Evolutionary conservation across 2,797 vertebrate species (phyloP).

Genomic region (Halcyon leucocephala): DNA sequence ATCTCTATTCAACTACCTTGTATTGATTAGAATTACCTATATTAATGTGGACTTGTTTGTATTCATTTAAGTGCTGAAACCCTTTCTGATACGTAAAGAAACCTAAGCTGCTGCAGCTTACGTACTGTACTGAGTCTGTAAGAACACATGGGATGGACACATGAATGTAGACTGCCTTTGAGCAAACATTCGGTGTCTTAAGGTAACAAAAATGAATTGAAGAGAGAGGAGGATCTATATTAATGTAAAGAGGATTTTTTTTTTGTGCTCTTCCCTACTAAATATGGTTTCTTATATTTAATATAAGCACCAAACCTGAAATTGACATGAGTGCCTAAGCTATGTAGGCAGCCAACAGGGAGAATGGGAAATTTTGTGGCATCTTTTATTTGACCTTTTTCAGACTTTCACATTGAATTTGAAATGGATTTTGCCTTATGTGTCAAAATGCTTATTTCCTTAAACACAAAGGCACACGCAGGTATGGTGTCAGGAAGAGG

Average conservation of each 20-base stretch:
- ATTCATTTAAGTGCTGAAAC: background rate
- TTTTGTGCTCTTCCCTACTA: background rate
- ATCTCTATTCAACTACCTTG: background rate
- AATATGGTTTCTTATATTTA: fast-evolving
- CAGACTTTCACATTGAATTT: background rate
- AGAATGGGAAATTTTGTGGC: background rate
- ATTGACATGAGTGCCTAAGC: background rate
- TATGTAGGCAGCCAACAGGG: fast-evolving
- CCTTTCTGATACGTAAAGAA: background rate
- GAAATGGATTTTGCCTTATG: background rate
- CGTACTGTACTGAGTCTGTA: background rate
- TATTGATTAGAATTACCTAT: background rate
- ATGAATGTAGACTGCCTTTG: background rate
- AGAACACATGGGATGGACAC: background rate
- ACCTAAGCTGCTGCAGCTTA: background rate
- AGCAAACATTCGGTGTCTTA: background rate
- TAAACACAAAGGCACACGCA: background rate
- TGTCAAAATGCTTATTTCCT: background rate
- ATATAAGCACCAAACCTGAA: background rate
- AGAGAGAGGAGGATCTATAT: background rate
- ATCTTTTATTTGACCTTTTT: background rate
- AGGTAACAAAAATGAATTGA: background rate
- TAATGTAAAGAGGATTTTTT: background rate
- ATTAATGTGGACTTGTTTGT: background rate
- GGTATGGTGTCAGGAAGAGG: background rate